Evolutionary conservation across 53 echinoderm and acorn worm species (phyloP), one percentile per base, ranked within the genome.

Genomic region (Crossaster papposus): DNA sequence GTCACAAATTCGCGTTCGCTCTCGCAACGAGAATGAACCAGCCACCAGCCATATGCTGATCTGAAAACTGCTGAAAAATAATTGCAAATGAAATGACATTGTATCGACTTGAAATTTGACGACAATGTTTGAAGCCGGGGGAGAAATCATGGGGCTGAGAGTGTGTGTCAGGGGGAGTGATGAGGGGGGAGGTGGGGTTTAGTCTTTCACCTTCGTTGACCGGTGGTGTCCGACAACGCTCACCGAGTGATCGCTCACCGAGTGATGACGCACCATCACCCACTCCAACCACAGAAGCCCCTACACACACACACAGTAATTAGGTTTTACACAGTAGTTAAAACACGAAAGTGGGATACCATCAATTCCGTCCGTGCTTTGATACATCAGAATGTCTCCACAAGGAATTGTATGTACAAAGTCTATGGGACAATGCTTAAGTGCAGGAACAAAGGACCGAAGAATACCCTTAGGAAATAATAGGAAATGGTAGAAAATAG

Each of bases 131-230:
- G 44, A 44, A 44, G 44, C 9, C 44, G 22, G 17, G 58, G 15
- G 58, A 20, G 22, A 74, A 74, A 74, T 14, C 4, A 74, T 3
- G 28, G 17, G 36, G 36, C 36, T 18, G 22, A 13, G 74, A 33
- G 44, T 7, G 5, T 44, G 44, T 44, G 44, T 44, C 44, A 44
- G 33, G 54, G 54, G 54, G 80, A 72, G 4, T 22, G 75, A 5
- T 6, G 44, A 29, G 0, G 28, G 26, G 32, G 13, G 54, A 77
- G 36, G 63, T 62, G 77, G 74, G 37, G 62, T 58, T 86, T 76
- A 77, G 86, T 72, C 76, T 34, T 54, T 86, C 86, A 86, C 86
- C 86, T 86, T 86, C 86, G 36, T 86, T 86, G 58, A 62, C 58
- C 18, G 77, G 72, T 72, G 86, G 86, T 77, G 86, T 86, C 34